Evolutionary conservation across 2,888 invertebrate genomes (phyloP).

Genomic region (Heliconius ethilla): DNA sequence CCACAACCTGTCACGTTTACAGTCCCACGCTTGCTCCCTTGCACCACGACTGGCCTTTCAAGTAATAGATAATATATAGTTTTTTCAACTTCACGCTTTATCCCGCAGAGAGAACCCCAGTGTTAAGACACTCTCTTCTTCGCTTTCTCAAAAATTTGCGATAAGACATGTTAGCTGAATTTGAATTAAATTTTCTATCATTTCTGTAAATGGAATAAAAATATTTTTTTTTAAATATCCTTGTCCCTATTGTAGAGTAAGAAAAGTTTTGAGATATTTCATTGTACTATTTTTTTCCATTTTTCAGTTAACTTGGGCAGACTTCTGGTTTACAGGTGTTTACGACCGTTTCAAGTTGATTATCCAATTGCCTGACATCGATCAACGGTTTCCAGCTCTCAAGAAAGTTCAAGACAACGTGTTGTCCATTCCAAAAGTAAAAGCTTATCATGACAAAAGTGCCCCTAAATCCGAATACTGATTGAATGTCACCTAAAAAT

Average conservation of each 20-base stretch:
- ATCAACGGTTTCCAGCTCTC: constrained; percentile 64
- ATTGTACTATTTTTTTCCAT: background rate
- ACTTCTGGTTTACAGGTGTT: constrained; percentile 75
- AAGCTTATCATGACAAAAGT: constrained; percentile 39
- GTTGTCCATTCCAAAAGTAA: constrained; percentile 54
- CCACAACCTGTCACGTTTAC: too few relatives aligned
- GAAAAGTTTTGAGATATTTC: too few relatives aligned
- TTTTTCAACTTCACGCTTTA: background rate
- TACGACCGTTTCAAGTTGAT: background rate
- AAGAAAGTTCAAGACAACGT: constrained; percentile 64
- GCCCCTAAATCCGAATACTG: constrained; percentile 37
- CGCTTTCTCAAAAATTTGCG: background rate
- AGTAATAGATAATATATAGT: background rate
- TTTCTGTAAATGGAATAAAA: background rate
- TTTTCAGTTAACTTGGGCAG: constrained; percentile 80
- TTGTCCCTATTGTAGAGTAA: too few relatives aligned
- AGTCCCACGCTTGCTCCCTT: too few relatives aligned
- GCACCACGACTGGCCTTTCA: background rate
- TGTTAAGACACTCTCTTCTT: too few relatives aligned
- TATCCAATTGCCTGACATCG: constrained; percentile 53
- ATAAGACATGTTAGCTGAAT: background rate
- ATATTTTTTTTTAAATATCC: too few relatives aligned
- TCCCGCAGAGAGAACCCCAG: background rate
- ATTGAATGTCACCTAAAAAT: background rate
- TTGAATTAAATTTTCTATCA: background rate